phyloP scores from a whole-genome alignment of 2,797 vertebrate species.

The Aselliscus stoliczkanus region DNA sequence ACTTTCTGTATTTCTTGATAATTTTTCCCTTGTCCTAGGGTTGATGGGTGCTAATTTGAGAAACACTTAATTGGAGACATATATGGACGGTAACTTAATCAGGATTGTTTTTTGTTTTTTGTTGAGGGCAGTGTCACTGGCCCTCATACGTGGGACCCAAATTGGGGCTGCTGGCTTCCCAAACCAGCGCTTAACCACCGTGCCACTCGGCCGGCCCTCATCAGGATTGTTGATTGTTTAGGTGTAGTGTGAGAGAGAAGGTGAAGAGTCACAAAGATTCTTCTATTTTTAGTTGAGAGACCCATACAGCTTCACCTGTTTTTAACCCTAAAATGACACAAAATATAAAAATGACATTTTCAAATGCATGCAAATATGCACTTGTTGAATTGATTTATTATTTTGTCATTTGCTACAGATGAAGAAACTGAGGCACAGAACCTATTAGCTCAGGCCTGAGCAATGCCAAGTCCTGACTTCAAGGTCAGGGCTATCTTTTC shows the following conservation, averaged over 20 bases:
- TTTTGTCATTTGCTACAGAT: background rate
- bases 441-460: background rate
- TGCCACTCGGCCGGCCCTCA: too few species aligned
- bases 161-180: too few species aligned
- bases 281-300: background rate
- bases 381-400: background rate
- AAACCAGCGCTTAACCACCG: too few species aligned
- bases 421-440: conserved; percentile 46
- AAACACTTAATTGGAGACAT: conserved; percentile 18
- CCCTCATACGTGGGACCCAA: too few species aligned
- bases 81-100: conserved; percentile 12
- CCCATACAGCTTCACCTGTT: background rate
- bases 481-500: background rate
- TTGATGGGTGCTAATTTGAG: conserved; percentile 4
- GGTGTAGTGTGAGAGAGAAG: background rate
- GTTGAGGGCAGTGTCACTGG: too few species aligned
- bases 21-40: background rate
- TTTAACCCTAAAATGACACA: conserved; percentile 36
- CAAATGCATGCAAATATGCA: background rate
- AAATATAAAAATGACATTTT: conserved; percentile 11
- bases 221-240: background rate
- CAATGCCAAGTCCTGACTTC: background rate
- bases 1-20: background rate
- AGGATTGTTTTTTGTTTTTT: background rate
- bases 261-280: background rate